A percentile compares a stretch with the other conserved stretches of the same genome.
Evolutionary conservation across 2,113 vertebrate species (phyloP).

Genomic region (Odocoileus hemionus): DNA sequence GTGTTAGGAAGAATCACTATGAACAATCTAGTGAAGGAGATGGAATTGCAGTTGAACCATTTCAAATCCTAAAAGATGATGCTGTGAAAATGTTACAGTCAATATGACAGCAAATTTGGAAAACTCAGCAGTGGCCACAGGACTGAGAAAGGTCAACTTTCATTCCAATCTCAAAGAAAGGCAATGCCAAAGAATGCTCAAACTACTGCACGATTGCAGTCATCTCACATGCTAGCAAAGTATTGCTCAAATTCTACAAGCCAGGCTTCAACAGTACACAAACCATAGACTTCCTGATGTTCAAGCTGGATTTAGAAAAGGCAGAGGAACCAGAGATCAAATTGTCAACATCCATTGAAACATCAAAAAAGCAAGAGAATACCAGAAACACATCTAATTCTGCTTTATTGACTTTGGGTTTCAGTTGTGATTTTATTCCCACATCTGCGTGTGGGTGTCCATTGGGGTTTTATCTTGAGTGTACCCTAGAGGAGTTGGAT

Average conservation of each 20-base stretch:
- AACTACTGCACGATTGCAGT: background rate
- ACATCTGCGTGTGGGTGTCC: background rate
- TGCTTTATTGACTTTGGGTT: background rate
- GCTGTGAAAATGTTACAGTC: background rate
- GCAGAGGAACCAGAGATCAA: background rate
- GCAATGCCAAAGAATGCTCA: background rate
- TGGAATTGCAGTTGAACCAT: background rate
- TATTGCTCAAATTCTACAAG: background rate
- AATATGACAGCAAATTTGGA: background rate
- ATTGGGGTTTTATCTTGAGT: background rate
- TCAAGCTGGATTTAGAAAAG: background rate
- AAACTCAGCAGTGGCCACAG: background rate
- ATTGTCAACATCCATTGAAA: accelerated
- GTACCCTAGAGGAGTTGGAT: background rate
- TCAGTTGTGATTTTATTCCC: background rate
- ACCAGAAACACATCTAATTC: background rate
- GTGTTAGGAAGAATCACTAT: background rate
- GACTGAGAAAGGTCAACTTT: background rate
- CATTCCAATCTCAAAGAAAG: background rate
- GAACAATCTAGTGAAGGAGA: background rate
- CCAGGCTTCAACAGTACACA: background rate
- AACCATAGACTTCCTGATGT: accelerated
- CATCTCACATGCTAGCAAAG: background rate
- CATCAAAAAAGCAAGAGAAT: background rate
- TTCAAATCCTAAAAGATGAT: background rate